Evolutionary conservation across 2,113 vertebrate species (phyloP).

Genomic region (Podarcis cretensis): DNA sequence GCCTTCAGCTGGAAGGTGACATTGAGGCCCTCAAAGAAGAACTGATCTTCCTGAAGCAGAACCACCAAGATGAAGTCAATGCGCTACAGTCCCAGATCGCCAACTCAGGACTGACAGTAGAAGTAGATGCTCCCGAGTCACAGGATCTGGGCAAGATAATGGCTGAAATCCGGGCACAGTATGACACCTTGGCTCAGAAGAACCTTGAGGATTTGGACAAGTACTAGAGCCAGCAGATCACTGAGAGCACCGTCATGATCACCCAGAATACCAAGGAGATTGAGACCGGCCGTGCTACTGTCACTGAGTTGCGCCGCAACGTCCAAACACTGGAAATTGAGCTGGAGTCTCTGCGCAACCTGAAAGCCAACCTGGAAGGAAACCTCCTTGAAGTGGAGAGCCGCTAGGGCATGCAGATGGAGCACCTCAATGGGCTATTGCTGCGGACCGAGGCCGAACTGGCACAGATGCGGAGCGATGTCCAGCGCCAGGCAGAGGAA

Average conservation of each 20-base stretch:
- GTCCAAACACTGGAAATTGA: conserved; percentile 90
- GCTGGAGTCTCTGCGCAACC: conserved; percentile 84
- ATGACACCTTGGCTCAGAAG: conserved; percentile 85
- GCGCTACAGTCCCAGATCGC: conserved; percentile 84
- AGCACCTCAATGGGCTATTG: conserved; percentile 78
- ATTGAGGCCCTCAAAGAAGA: conserved; percentile 92
- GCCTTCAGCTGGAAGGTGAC: conserved; percentile 91
- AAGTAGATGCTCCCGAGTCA: conserved; percentile 89
- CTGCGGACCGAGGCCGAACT: conserved; percentile 85
- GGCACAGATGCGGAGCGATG: conserved; percentile 78
- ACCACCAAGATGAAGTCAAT: conserved; percentile 89
- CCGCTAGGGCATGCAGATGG: conserved; percentile 81
- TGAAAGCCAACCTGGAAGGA: conserved; percentile 85
- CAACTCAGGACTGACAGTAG: conserved; percentile 88
- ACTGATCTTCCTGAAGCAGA: conserved; percentile 89
- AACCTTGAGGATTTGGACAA: conserved; percentile 90
- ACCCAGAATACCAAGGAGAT: conserved; percentile 87
- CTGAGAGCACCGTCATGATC: conserved; percentile 85
- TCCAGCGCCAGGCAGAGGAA: conserved; percentile 87
- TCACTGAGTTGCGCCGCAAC: conserved; percentile 79
- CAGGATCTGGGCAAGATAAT: conserved; percentile 89
- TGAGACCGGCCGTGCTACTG: conserved; percentile 76
- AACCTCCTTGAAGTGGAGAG: conserved; percentile 83
- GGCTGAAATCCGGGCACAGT: conserved; percentile 87
- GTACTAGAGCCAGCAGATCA: conserved; percentile 89